Evolutionary conservation across 2,797 vertebrate genomes (phyloP), one percentile per base, ranked within the genome.

Genomic region (Cyclopterus lumpus): DNA sequence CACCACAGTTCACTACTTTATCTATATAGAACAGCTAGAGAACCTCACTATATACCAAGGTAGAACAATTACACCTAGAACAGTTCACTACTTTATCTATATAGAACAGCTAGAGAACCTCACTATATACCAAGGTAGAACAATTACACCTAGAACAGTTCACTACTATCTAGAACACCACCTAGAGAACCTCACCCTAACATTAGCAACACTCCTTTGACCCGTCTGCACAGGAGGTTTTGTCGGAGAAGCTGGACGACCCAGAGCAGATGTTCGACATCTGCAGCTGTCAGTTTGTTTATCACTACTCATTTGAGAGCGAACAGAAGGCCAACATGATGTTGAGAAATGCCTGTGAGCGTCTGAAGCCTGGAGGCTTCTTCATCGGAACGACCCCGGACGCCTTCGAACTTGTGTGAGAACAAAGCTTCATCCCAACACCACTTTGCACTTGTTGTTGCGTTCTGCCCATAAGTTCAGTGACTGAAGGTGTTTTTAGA

Each of bases 281-380:
- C 86, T 98, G 97, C 93, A 98, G 97, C 91, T 99, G 97, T 93
- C 98, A 99, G 60, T 99, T 99, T 91, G 98, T 97, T 66, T 98
- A 94, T 83, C 98, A 99, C 87, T 99, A 99, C 86, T 98, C 98
- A 1, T 99, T 99, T 77, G 98, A 99, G 93, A 97, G 96, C 0
- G 93, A 94, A 53, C 92, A 94, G 72, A 97, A 99, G 91, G 98
- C 98, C 0, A 95, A 99, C 77, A 94, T 91, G 93, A 97, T 99
- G 97, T 95, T 99, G 88, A 95, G 93, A 89, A 99, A 99, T 1
- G 98, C 98, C 67, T 99, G 98, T 48, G 97, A 96, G 81, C 95
- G 89, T 24, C 96, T 99, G 54, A 93, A 92, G 44, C 97, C 96
- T 0, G 98, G 98, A 58, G 98, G 98, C 1, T 98, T 95, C 94